These are phyloP conservation scores for Lasiommata megera DNA, from an alignment of 2,888 invertebrate genomes.

Conservation along the genomic window DNA sequence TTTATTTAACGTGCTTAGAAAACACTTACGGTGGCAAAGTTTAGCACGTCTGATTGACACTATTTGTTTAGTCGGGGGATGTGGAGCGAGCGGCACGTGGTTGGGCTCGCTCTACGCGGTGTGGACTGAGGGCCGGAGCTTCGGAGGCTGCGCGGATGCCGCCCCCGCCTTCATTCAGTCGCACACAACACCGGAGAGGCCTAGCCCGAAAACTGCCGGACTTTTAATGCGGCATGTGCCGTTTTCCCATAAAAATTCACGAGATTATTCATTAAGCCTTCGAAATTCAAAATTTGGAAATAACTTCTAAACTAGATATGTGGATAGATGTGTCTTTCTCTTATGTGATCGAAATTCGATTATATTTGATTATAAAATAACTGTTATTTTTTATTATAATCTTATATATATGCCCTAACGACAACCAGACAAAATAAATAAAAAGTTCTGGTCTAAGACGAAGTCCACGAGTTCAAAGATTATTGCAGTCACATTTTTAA, in stretches of 20 bases:
- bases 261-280: constrained; percentile 14
- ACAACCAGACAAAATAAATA: no score
- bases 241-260: constrained; percentile 53
- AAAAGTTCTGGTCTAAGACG: no score
- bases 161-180: constrained; percentile 77
- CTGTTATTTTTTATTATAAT: no score
- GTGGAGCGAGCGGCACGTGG: constrained; percentile 55
- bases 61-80: constrained; percentile 52
- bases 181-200: constrained; percentile 57
- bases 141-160: constrained; percentile 74
- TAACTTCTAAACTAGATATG: no score
- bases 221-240: constrained; percentile 73
- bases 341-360: no score
- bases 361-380: no score
- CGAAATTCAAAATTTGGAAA: neutral
- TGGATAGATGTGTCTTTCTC: no score
- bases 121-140: constrained; percentile 63
- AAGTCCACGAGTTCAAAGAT: no score
- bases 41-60: constrained; percentile 59
- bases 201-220: constrained; percentile 69
- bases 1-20: constrained; percentile 6
- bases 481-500: no score
- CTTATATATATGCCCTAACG: no score
- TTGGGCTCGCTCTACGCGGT: constrained; percentile 62
- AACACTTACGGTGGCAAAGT: constrained; percentile 64